These are phyloP conservation scores for Drosophila sp. DNA, from an alignment of 1,140 invertebrate genomes.

Conservation along the genomic window DNA sequence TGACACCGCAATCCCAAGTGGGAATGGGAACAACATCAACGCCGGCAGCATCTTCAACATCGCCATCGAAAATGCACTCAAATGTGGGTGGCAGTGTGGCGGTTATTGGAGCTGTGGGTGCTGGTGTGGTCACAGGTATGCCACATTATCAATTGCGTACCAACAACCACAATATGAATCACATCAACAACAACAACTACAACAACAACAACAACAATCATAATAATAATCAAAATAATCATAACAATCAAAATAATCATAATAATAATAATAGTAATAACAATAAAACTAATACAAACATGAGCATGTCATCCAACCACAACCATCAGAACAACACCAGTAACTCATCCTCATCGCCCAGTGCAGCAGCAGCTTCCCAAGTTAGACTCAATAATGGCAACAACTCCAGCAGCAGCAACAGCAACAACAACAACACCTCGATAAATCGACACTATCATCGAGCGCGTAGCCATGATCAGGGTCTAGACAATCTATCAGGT, in stretches of 20 bases:
- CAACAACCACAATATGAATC: slow-evolving; percentile 33
- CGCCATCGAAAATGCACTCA: slow-evolving; percentile 3
- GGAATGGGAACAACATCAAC: slow-evolving; percentile 27
- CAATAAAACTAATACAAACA: slow-evolving; percentile 52
- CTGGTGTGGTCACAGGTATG: slow-evolving; percentile 67
- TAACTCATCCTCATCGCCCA: slow-evolving; percentile 21
- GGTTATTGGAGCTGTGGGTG: slow-evolving; percentile 37
- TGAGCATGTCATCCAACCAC: slow-evolving; percentile 41
- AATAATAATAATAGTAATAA: slow-evolving; percentile 40
- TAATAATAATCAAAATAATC: slow-evolving; percentile 36
- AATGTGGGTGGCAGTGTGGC: slow-evolving; percentile 40
- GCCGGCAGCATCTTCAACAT: slow-evolving; percentile 14
- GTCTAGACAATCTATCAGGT: slow-evolving; percentile 43
- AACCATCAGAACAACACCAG: slow-evolving; percentile 32
- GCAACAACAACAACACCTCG: slow-evolving; percentile 1
- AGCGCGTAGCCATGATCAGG: slow-evolving; percentile 64
- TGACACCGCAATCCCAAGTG: slow-evolving; percentile 39
- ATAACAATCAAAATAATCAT: slow-evolving; percentile 23
- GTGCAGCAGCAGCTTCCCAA: background rate
- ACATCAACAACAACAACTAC: slow-evolving; percentile 32
- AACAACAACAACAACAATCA: slow-evolving; percentile 33
- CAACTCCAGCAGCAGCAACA: slow-evolving; percentile 16
- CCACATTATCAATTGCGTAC: slow-evolving; percentile 64
- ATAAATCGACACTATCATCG: slow-evolving; percentile 44
- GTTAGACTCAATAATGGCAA: slow-evolving; percentile 22